Evolutionary conservation across 2,113 vertebrate species (phyloP).

Genomic region (Natator depressus): DNA sequence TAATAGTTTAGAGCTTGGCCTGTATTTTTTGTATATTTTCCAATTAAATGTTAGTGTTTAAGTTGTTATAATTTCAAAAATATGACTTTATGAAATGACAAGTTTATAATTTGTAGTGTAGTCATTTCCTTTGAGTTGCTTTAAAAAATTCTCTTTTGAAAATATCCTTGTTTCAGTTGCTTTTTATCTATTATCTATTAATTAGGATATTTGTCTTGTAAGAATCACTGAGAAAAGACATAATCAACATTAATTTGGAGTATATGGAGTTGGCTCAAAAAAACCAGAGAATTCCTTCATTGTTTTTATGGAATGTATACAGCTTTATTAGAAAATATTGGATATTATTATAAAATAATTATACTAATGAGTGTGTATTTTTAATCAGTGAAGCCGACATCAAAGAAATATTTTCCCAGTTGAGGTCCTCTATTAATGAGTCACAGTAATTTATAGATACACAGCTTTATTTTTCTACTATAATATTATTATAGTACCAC

Average conservation of each 20-base stretch:
- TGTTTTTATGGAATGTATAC: neutral
- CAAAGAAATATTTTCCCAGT: conserved; percentile 18
- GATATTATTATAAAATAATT: neutral
- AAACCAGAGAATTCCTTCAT: neutral
- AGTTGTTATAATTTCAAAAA: neutral
- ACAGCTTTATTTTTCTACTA: neutral
- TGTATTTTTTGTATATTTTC: neutral
- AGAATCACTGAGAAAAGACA: neutral
- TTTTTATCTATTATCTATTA: neutral
- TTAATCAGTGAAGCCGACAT: neutral
- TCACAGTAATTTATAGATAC: conserved; percentile 14
- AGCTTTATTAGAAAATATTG: neutral
- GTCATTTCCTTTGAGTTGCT: neutral
- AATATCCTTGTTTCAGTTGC: neutral
- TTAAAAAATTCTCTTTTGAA: neutral
- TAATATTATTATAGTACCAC: conserved; percentile 16
- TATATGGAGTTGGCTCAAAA: neutral
- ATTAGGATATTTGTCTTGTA: neutral
- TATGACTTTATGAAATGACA: neutral
- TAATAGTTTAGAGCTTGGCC: neutral
- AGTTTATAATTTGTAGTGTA: neutral
- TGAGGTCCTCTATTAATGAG: conserved; percentile 32
- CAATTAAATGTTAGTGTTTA: neutral
- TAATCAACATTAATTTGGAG: neutral
- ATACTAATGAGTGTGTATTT: neutral